phyloP scores from a whole-genome alignment of 2,113 vertebrate genomes.

The Cnemophilus loriae region DNA sequence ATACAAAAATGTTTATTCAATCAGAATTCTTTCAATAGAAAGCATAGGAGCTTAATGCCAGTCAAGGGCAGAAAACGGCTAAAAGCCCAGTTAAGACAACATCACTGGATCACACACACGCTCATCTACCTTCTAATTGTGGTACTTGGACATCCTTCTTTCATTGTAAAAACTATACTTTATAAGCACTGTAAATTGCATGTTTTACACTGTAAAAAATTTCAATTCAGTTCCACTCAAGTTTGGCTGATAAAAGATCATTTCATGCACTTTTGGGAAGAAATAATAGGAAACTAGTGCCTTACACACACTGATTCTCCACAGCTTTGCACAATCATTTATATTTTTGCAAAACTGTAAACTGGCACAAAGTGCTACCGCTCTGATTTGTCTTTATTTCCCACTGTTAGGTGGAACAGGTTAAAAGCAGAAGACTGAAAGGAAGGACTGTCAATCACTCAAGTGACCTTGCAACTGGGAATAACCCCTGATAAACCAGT shows the following conservation, averaged over 20 bases:
- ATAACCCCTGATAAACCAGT: neutral
- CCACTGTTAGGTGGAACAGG: neutral
- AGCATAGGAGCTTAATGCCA: neutral
- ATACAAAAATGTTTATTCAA: neutral
- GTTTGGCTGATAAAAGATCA: neutral
- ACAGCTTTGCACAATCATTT: neutral
- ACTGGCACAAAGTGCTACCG: neutral
- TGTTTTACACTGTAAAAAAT: neutral
- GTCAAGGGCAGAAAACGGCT: neutral
- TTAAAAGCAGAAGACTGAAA: neutral
- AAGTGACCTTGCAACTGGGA: neutral
- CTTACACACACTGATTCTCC: neutral
- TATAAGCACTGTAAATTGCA: neutral
- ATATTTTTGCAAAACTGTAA: neutral
- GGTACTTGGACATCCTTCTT: neutral
- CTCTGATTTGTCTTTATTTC: neutral
- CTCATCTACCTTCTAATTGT: neutral
- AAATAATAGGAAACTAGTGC: neutral
- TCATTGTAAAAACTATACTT: neutral
- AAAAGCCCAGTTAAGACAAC: neutral
- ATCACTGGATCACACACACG: neutral
- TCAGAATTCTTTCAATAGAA: constrained; percentile 28
- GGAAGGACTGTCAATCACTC: neutral
- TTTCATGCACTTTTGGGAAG: neutral
- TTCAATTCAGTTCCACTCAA: neutral